Conservation (phyloP, 1,140 invertebrate species). For the Neodiprion virginianus region DNA sequence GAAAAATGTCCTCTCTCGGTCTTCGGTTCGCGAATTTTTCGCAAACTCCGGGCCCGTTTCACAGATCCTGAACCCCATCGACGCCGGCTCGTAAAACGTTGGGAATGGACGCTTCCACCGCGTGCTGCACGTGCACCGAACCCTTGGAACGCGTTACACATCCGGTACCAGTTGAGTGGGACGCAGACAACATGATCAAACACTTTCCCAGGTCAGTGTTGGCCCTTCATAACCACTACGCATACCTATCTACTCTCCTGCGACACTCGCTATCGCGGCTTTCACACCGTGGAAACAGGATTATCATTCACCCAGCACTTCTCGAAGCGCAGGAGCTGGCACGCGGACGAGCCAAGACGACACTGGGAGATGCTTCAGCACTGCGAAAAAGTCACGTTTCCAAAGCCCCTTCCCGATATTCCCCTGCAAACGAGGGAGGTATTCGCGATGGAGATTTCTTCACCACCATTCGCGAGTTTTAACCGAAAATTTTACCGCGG, state of each 20-base stretch:
- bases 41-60: not conserved
- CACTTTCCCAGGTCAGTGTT: not conserved
- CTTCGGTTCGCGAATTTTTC: slow-evolving; percentile 19
- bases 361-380: slow-evolving; percentile 36
- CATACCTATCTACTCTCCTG: not conserved
- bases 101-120: not conserved
- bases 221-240: too few species aligned
- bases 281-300: not conserved
- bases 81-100: too few species aligned
- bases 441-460: not conserved
- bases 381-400: slow-evolving; percentile 31
- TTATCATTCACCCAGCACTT: not conserved
- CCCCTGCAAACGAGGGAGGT: slow-evolving; percentile 38
- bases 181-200: not conserved
- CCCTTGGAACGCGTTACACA: not conserved
- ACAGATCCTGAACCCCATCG: not conserved
- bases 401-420: slow-evolving; percentile 32
- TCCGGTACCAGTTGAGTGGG: slow-evolving; percentile 1
- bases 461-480: not conserved
- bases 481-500: slow-evolving; percentile 7
- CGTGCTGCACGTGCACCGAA: not conserved
- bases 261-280: not conserved
- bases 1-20: slow-evolving; percentile 14
- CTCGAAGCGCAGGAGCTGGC: slow-evolving; percentile 19
- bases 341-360: slow-evolving; percentile 17